Percentiles rank a stretch among this genome's conserved stretches.
Evolutionary conservation across 2,113 vertebrate species (phyloP).

Genomic region (Antigone vipio): DNA sequence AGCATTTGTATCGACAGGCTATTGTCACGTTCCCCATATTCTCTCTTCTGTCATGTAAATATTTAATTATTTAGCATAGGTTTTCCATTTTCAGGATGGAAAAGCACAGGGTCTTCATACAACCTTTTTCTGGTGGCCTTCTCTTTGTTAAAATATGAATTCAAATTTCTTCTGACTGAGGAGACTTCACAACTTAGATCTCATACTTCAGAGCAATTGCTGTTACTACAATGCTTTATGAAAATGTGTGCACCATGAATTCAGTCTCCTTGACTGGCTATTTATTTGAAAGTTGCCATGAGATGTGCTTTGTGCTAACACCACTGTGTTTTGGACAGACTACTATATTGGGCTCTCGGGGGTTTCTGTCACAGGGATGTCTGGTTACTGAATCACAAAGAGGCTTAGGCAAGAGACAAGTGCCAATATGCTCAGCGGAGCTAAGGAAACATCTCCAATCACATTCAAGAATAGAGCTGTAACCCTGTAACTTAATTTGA

Average conservation of each 20-base stretch:
- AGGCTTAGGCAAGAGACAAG: not conserved
- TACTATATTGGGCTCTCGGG: not conserved
- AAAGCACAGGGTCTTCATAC: not conserved
- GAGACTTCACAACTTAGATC: not conserved
- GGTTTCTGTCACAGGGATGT: not conserved
- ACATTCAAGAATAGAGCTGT: not conserved
- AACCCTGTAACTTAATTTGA: constrained; percentile 1
- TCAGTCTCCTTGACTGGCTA: not conserved
- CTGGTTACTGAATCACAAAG: not conserved
- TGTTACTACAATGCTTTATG: not conserved
- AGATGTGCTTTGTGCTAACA: not conserved
- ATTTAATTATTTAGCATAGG: not conserved
- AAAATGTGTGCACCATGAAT: not conserved
- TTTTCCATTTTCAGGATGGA: not conserved
- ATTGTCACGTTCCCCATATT: not conserved
- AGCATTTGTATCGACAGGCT: not conserved
- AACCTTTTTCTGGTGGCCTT: not conserved
- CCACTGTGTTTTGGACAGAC: not conserved
- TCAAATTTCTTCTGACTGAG: not conserved
- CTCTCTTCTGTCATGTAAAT: not conserved
- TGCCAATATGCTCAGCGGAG: not conserved
- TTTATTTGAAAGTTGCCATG: not conserved
- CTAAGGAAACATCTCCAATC: not conserved
- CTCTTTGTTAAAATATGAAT: not conserved
- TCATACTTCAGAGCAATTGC: not conserved